These are phyloP conservation scores for Strigamia crassipes DNA, from an alignment of 2,888 invertebrate genomes.

Conservation along the genomic window DNA sequence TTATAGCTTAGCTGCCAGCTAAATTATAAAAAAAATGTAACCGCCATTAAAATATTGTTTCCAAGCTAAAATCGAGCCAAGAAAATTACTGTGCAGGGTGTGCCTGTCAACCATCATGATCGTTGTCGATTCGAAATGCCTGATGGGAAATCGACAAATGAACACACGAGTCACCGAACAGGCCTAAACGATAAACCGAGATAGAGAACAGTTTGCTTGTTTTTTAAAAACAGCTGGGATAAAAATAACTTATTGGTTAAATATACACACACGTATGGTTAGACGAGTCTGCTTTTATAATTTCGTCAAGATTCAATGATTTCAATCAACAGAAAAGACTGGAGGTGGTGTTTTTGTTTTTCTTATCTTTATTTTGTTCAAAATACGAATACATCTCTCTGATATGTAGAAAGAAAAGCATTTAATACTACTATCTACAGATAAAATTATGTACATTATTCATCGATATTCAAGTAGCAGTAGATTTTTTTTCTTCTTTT, in stretches of 20 bases:
- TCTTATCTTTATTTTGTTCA: neutral
- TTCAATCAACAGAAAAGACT: neutral
- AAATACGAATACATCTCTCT: conserved; percentile 17
- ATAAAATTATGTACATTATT: conserved; percentile 3
- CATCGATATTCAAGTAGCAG: neutral
- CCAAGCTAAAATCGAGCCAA: neutral
- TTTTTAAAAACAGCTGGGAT: neutral
- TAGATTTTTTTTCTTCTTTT: neutral
- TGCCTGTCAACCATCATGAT: conserved; percentile 26
- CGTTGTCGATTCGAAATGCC: conserved; percentile 25
- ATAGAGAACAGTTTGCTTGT: neutral
- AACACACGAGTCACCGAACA: neutral
- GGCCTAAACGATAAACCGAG: too few species aligned
- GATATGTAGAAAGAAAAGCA: neutral
- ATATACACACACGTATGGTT: neutral
- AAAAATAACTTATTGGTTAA: neutral
- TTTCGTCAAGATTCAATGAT: neutral
- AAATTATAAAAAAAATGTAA: neutral
- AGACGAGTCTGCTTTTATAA: neutral
- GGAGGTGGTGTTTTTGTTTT: neutral
- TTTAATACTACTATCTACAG: neutral
- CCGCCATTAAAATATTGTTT: neutral
- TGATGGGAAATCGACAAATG: conserved; percentile 27
- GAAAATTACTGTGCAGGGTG: conserved; percentile 32
- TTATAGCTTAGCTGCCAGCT: conserved; percentile 11